A percentile compares a stretch with the other conserved stretches of the same genome.
These are phyloP conservation scores for Microchirus variegatus DNA, from an alignment of 2,797 vertebrate genomes.

Conservation along the genomic window DNA sequence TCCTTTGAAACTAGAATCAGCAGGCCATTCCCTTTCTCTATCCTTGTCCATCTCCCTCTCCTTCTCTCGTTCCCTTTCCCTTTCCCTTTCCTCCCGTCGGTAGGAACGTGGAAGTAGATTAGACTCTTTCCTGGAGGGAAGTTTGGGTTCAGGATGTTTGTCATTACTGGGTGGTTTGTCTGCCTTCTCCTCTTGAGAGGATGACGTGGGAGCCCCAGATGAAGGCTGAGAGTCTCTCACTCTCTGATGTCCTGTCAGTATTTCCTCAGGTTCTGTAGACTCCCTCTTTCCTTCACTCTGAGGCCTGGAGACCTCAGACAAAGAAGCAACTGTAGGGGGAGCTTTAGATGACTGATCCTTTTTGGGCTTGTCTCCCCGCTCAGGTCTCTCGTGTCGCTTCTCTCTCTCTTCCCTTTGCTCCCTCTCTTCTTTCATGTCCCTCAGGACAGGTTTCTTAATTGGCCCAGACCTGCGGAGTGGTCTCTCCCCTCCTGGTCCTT, in stretches of 20 bases:
- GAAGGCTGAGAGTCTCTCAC: constrained; percentile 75
- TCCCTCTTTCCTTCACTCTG: constrained; percentile 85
- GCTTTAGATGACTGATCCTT: constrained; percentile 71
- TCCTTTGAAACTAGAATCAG: constrained; percentile 89
- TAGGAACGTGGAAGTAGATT: constrained; percentile 88
- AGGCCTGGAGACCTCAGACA: constrained; percentile 71
- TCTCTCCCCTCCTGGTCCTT: constrained; percentile 87
- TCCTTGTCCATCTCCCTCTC: constrained; percentile 87
- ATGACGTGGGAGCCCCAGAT: constrained; percentile 75
- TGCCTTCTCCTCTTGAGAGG: constrained; percentile 87
- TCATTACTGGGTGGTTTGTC: constrained; percentile 84
- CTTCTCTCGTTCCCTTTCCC: constrained; percentile 88
- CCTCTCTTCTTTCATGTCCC: constrained; percentile 98
- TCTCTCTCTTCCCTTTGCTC: constrained; percentile 95
- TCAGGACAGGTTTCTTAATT: constrained; percentile 96
- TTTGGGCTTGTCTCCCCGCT: constrained; percentile 76
- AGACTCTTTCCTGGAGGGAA: constrained; percentile 85
- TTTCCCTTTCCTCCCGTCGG: constrained; percentile 89
- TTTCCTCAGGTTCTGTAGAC: constrained; percentile 61
- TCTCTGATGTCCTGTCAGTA: constrained; percentile 46
- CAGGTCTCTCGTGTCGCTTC: constrained; percentile 85
- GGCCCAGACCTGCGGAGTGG: constrained; percentile 94
- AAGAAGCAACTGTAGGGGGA: constrained; percentile 60
- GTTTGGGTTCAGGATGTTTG: constrained; percentile 87
- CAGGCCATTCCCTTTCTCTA: constrained; percentile 84